Evolutionary conservation across 1,140 invertebrate species (phyloP).

Genomic region (Paramacrobiotus metropolitanus): DNA sequence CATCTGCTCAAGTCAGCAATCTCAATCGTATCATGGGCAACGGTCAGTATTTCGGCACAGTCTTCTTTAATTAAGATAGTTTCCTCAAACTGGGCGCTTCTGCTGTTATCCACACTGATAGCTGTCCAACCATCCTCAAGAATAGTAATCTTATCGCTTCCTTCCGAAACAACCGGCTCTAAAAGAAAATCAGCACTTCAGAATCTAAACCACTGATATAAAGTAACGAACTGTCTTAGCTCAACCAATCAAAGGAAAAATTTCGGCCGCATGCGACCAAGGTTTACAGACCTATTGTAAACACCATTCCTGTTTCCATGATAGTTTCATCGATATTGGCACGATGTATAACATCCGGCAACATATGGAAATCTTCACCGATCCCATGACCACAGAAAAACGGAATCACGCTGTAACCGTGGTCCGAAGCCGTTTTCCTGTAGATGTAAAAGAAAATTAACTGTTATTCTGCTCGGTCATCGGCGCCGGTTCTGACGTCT

Average conservation of each 20-base stretch:
- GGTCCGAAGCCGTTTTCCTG: slow-evolving; percentile 28
- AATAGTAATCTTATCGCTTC: slow-evolving; percentile 36
- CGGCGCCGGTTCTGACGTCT: no score
- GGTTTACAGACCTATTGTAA: slow-evolving; percentile 45
- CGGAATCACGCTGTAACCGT: slow-evolving; percentile 42
- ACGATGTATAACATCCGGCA: slow-evolving; percentile 58
- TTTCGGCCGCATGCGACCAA: no score
- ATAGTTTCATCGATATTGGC: slow-evolving; percentile 19
- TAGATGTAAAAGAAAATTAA: slow-evolving; percentile 10
- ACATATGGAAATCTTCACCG: slow-evolving; percentile 68
- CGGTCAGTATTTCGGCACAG: not conserved
- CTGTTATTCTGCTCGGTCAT: no score
- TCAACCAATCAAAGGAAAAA: no score
- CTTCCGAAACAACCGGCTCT: slow-evolving; percentile 63
- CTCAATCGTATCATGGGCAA: no score
- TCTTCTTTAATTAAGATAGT: slow-evolving; percentile 47
- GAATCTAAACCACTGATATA: no score
- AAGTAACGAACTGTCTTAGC: no score
- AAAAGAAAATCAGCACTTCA: no score
- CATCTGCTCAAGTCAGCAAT: no score
- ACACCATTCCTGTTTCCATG: slow-evolving; percentile 70
- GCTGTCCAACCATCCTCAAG: slow-evolving; percentile 70
- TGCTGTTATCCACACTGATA: slow-evolving; percentile 43
- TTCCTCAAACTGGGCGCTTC: slow-evolving; percentile 73
- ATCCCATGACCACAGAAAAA: slow-evolving; percentile 76